These are phyloP conservation scores for Acanthococcus lagerstroemiae DNA, from an alignment of 2,888 invertebrate genomes.

Conservation along the genomic window DNA sequence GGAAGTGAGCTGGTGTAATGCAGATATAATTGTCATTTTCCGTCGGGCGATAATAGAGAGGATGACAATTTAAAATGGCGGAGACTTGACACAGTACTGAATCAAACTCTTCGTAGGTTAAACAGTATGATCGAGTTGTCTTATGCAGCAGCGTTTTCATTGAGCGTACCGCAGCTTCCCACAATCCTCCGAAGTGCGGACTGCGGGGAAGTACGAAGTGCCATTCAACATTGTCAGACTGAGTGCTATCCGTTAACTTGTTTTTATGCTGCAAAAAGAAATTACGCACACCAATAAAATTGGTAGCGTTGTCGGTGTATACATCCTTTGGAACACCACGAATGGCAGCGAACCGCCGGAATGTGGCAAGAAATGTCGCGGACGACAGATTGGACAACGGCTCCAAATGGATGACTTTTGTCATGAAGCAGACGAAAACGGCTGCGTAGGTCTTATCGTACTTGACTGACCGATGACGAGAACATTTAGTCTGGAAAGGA, in stretches of 20 bases:
- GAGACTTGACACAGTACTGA: slow-evolving; percentile 38
- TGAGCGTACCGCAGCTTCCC: not conserved
- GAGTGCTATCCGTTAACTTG: not conserved
- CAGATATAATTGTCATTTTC: slow-evolving; percentile 34
- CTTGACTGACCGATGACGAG: not conserved
- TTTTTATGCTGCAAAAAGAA: not conserved
- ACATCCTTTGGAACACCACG: not conserved
- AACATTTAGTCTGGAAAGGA: not conserved
- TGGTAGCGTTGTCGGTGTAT: not conserved
- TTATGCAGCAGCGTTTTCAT: not conserved
- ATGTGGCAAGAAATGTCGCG: not conserved
- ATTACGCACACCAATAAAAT: not conserved
- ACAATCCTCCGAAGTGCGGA: not conserved
- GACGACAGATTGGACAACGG: no score
- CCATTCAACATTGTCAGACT: not conserved
- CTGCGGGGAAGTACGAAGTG: not conserved
- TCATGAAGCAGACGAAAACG: not conserved
- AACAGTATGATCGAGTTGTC: not conserved
- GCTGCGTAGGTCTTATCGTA: not conserved
- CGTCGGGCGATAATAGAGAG: slow-evolving; percentile 36
- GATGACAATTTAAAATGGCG: slow-evolving; percentile 38
- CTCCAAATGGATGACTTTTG: not conserved
- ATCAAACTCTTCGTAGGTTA: slow-evolving; percentile 38
- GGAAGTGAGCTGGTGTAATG: slow-evolving; percentile 40
- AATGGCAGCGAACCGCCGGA: not conserved